Conservation (phyloP, 30 jellyfish, hydroid and myxozoan species). For the Aurelia sp. region DNA sequence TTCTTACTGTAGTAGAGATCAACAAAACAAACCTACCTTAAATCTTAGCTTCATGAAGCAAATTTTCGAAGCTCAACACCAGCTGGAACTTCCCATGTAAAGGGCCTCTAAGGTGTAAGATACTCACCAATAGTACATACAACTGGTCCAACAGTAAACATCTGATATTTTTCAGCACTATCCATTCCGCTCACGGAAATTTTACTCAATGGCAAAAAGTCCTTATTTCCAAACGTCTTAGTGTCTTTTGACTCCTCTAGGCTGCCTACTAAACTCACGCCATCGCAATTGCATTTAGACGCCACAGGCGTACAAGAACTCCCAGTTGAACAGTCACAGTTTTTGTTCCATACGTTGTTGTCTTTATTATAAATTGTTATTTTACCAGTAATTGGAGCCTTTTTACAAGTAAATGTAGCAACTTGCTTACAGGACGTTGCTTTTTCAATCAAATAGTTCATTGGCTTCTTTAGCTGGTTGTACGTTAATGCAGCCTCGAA, state of each 20-base stretch:
- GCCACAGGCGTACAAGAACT: no score
- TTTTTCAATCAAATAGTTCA: neutral
- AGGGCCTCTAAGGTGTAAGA: no score
- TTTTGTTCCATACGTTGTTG: neutral
- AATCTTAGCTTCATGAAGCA: no score
- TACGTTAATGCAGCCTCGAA: constrained; percentile 13
- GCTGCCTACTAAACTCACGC: no score
- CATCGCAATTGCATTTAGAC: no score
- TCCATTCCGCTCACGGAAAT: neutral
- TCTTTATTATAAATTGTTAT: neutral
- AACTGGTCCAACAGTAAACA: constrained; percentile 40
- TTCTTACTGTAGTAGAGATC: no score
- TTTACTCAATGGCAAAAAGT: constrained; percentile 14
- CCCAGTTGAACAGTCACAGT: constrained; percentile 1
- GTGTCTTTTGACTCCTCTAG: neutral
- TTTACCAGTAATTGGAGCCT: neutral
- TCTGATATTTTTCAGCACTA: neutral
- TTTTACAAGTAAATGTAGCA: neutral
- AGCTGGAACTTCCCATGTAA: no score
- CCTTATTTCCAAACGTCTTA: neutral
- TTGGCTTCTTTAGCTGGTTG: neutral
- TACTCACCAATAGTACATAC: constrained; percentile 32
- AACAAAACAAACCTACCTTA: no score
- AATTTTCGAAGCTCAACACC: no score
- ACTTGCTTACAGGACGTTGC: constrained; percentile 21